phyloP scores from a whole-genome alignment of 2,113 vertebrate species.

The Coturnix japonica region DNA sequence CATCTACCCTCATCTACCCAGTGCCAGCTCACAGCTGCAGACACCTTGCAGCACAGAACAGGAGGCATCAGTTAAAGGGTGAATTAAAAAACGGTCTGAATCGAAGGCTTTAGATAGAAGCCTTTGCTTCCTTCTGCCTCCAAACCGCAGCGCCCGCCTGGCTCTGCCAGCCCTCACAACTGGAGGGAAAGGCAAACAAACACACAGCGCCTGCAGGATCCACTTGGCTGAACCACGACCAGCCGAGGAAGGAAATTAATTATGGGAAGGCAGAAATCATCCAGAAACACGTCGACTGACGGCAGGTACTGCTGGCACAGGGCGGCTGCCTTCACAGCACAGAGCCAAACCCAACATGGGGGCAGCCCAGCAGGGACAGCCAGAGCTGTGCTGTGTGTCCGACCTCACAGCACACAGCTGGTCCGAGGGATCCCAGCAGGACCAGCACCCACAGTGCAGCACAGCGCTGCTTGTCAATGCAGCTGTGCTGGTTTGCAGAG shows the following conservation, averaged over 20 bases:
- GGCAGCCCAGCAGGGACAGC: no score
- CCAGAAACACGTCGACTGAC: neutral
- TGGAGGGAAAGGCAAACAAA: neutral
- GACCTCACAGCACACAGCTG: neutral
- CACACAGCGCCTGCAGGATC: neutral
- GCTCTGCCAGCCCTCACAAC: neutral
- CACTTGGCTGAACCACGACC: neutral
- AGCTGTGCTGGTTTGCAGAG: neutral
- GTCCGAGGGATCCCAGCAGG: no score
- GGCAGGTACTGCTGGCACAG: neutral
- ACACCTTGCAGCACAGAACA: neutral
- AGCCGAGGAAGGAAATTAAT: neutral
- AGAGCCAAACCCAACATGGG: neutral
- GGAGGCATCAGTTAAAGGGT: no score
- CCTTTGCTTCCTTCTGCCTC: neutral
- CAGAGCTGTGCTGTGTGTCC: no score
- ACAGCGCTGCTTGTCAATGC: neutral
- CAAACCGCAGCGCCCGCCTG: neutral
- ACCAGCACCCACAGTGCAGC: neutral
- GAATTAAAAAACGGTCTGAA: neutral
- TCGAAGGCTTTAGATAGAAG: neutral
- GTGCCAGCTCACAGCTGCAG: neutral
- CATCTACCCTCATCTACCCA: accelerated
- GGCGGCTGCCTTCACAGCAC: neutral
- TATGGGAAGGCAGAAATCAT: neutral